Base-by-base conservation (phyloP, 1,140 invertebrate genomes). In the Zophobas atratus region DNA sequence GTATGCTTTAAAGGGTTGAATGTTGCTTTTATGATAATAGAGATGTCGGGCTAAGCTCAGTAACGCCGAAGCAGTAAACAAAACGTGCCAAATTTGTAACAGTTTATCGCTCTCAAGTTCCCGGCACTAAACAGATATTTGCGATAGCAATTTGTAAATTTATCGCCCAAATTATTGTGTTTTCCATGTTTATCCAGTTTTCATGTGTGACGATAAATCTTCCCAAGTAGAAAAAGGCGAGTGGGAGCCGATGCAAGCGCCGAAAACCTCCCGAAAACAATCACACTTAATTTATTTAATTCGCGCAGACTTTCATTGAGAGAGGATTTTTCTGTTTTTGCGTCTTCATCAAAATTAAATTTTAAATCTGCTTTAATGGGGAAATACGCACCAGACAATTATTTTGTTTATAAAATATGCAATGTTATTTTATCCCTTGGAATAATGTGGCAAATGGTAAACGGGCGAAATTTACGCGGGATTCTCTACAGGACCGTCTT, bases 91-190 rank as follows among this genome's bases (percentile, higher is more conserved):
- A 73, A 73, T 73, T 73, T 48, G 71, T 56, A 73, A 73, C 71
- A 73, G 71, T 73, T 73, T 73, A 73, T 73, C 49, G 71, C 55
- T 67, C 60, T 67, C 60, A 67, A 67, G 60, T 67, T 67, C 38
- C 20, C 71, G 71, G 49, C 71, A 53, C 71, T 55, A 73, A 73
- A 73, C 71, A 73, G 71, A 73, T 73, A 73, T 73, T 73, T 73
- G 71, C 71, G 49, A 73, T 73, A 55, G 71, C 71, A 73, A 73
- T 73, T 73, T 73, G 71, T 73, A 73, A 73, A 73, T 73, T 73
- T 73, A 73, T 73, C 71, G 71, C 33, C 39, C 49, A 56, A 56
- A 73, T 73, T 73, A 73, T 73, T 73, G 71, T 73, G 38, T 73
- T 43, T 73, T 53, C 49, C 60, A 67, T 67, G 60, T 67, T 67